phyloP scores from a whole-genome alignment of 2,888 invertebrate genomes.

The Lapara coniferarum region DNA sequence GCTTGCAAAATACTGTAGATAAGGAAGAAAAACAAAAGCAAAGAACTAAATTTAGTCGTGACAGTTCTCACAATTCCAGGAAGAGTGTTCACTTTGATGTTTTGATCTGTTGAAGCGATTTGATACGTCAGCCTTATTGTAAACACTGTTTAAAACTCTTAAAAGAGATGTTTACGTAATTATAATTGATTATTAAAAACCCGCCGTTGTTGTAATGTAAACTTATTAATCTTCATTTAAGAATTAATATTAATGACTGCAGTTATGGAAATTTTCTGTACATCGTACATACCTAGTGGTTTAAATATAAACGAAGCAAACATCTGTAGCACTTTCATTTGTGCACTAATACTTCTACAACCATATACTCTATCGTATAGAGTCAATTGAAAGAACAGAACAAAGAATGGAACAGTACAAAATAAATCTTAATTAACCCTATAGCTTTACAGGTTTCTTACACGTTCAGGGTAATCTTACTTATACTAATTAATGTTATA shows the following conservation, averaged over 20 bases:
- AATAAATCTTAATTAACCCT: too few relatives aligned
- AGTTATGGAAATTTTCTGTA: not conserved
- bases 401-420: too few relatives aligned
- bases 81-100: conserved; percentile 47
- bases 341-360: too few relatives aligned
- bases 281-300: not conserved
- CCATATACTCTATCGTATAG: too few relatives aligned
- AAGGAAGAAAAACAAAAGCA: conserved; percentile 5
- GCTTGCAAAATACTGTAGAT: not conserved
- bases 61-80: conserved; percentile 40
- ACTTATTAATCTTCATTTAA: conserved; percentile 4
- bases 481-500: too few relatives aligned
- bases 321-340: not conserved
- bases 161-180: conserved; percentile 32
- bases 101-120: conserved; percentile 33
- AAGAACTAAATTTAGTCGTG: conserved; percentile 22
- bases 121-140: conserved; percentile 36
- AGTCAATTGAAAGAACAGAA: too few relatives aligned
- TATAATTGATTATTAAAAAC: conserved; percentile 26
- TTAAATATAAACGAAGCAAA: not conserved
- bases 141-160: conserved; percentile 43
- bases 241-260: not conserved
- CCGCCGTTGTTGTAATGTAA: conserved; percentile 4
- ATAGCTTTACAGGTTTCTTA: too few relatives aligned
- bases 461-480: too few relatives aligned